Conservation (phyloP, 2,113 vertebrate genomes). For the Gobio gobio region DNA sequence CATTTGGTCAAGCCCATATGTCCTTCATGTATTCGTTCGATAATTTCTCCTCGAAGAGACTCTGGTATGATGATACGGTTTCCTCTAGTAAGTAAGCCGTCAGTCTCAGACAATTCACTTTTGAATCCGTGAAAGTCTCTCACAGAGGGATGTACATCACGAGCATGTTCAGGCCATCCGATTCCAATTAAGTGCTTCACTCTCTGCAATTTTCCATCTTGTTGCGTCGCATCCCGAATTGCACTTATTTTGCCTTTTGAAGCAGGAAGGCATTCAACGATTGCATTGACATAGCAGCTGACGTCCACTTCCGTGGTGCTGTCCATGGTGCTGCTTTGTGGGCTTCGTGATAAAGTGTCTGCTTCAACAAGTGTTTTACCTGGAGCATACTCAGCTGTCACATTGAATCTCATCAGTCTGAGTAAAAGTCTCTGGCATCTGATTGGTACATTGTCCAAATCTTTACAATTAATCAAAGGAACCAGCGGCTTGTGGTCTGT, state of each 20-base stretch:
- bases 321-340: no score
- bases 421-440: no score
- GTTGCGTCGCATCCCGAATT: no score
- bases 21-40: constrained; percentile 32
- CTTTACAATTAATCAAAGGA: constrained; percentile 55
- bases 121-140: constrained; percentile 32
- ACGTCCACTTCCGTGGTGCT: not conserved
- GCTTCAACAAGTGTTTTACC: no score
- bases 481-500: constrained; percentile 59
- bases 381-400: no score
- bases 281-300: not conserved
- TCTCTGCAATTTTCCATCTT: no score
- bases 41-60: not conserved
- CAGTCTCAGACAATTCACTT: constrained; percentile 18
- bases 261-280: constrained; percentile 17
- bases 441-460: no score
- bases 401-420: no score
- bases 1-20: constrained; percentile 41
- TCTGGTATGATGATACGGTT: constrained; percentile 32
- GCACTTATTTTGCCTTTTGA: not conserved
- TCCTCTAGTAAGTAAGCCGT: constrained; percentile 1
- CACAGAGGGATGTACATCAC: not conserved
- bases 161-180: not conserved
- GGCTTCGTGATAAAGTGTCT: no score
- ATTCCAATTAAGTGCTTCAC: not conserved